These are phyloP conservation scores for Synchiropus splendidus DNA, from an alignment of 2,113 vertebrate genomes.

Conservation along the genomic window DNA sequence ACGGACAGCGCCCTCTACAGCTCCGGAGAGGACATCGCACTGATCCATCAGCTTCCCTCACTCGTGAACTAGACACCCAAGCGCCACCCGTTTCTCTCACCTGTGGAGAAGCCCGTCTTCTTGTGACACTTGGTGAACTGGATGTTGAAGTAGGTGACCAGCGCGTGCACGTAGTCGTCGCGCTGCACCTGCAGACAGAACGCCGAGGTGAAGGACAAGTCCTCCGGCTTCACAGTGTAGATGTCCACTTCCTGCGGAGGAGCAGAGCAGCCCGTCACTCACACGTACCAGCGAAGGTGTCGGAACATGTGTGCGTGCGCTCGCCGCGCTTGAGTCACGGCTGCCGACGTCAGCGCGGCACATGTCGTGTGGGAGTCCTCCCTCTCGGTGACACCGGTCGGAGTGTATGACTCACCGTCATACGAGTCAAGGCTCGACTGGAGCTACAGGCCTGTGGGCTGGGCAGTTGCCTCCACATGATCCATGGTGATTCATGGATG, in stretches of 20 bases:
- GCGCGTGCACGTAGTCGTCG: slow-evolving; percentile 89
- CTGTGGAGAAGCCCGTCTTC: slow-evolving; percentile 95
- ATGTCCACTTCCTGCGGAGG: slow-evolving; percentile 86
- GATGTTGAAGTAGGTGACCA: slow-evolving; percentile 96
- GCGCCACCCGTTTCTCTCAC: too few species aligned
- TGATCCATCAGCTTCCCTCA: too few species aligned
- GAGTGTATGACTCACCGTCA: slow-evolving; percentile 9
- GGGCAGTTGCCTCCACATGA: too few species aligned
- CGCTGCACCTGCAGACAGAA: slow-evolving; percentile 96
- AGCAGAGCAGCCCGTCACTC: too few species aligned
- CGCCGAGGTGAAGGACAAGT: slow-evolving; percentile 85
- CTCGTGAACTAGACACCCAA: too few species aligned
- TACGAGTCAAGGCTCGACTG: neutral
- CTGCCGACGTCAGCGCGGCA: slow-evolving; percentile 39
- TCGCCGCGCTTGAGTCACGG: slow-evolving; percentile 53
- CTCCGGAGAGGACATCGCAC: too few species aligned
- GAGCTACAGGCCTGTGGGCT: too few species aligned
- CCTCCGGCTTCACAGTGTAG: slow-evolving; percentile 91
- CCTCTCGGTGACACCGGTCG: slow-evolving; percentile 15
- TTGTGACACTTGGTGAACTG: slow-evolving; percentile 99
- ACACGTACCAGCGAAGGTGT: slow-evolving; percentile 14
- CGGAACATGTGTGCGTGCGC: slow-evolving; percentile 25
- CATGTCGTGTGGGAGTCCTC: slow-evolving; percentile 59
- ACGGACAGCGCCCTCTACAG: too few species aligned
- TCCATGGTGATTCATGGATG: neutral